Evolutionary conservation across 2,113 vertebrate species (phyloP).

Genomic region (Antechinus stuartii): DNA sequence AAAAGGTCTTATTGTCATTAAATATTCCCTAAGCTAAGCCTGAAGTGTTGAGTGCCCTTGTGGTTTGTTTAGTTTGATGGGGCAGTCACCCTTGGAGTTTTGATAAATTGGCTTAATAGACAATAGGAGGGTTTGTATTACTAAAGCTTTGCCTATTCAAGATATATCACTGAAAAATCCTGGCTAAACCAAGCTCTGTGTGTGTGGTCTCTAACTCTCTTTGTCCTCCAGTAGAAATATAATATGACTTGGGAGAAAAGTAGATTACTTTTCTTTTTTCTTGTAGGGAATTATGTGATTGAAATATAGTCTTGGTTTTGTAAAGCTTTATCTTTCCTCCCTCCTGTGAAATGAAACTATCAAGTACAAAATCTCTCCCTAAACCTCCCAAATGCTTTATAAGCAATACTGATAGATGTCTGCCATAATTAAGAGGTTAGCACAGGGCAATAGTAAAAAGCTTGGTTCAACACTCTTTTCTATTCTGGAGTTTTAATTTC

Average conservation of each 20-base stretch:
- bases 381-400: background rate
- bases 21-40: conserved; percentile 8
- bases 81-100: background rate
- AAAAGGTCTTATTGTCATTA: conserved; percentile 51
- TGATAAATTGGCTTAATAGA: background rate
- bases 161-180: conserved; percentile 21
- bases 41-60: conserved; percentile 28
- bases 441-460: background rate
- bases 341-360: background rate
- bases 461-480: background rate
- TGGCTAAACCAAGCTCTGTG: background rate
- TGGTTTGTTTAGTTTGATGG: background rate
- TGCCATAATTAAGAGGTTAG: background rate
- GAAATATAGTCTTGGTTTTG: background rate
- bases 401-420: background rate
- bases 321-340: background rate
- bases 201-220: conserved; percentile 20
- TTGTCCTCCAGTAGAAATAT: background rate
- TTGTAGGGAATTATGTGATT: background rate
- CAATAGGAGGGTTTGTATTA: conserved; percentile 3
- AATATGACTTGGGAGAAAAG: background rate
- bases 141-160: conserved; percentile 1
- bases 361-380: background rate
- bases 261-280: background rate
- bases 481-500: background rate